Evolutionary conservation across 2,888 invertebrate genomes (phyloP).

Genomic region (Ophion costatus): DNA sequence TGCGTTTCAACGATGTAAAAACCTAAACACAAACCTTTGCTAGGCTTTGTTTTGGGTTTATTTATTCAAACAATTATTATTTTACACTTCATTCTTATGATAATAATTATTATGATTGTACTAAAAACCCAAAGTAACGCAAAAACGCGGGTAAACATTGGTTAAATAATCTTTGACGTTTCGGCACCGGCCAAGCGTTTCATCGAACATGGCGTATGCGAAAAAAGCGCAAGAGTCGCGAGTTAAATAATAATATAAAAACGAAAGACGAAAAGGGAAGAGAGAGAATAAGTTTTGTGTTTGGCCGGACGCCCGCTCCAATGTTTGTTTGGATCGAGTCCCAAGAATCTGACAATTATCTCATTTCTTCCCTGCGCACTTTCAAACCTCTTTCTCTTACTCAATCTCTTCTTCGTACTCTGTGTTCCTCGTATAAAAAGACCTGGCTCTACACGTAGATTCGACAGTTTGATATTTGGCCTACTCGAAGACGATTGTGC

Average conservation of each 20-base stretch:
- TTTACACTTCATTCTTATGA: no score
- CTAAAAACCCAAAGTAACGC: background rate
- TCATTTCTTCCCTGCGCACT: conserved; percentile 67
- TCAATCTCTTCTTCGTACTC: conserved; percentile 62
- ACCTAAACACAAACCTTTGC: no score
- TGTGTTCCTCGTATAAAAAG: conserved; percentile 63
- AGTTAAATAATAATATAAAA: background rate
- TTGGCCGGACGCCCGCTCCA: conserved; percentile 68
- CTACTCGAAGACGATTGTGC: conserved; percentile 42
- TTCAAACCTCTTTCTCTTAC: conserved; percentile 68
- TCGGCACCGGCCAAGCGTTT: conserved; percentile 41
- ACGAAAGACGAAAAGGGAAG: background rate
- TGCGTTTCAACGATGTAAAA: no score
- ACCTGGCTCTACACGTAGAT: conserved; percentile 52
- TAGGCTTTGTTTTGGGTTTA: no score
- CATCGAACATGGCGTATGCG: conserved; percentile 7
- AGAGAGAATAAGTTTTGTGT: conserved; percentile 22
- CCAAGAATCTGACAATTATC: conserved; percentile 70
- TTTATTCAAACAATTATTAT: no score
- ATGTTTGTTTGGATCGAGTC: conserved; percentile 75
- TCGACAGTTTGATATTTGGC: conserved; percentile 69
- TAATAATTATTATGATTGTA: no score
- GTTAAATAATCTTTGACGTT: conserved; percentile 6
- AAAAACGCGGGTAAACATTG: no score
- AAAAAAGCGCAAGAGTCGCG: background rate